Evolutionary conservation across 2,113 vertebrate genomes (phyloP).

Genomic region (Laterallus jamaicensis): DNA sequence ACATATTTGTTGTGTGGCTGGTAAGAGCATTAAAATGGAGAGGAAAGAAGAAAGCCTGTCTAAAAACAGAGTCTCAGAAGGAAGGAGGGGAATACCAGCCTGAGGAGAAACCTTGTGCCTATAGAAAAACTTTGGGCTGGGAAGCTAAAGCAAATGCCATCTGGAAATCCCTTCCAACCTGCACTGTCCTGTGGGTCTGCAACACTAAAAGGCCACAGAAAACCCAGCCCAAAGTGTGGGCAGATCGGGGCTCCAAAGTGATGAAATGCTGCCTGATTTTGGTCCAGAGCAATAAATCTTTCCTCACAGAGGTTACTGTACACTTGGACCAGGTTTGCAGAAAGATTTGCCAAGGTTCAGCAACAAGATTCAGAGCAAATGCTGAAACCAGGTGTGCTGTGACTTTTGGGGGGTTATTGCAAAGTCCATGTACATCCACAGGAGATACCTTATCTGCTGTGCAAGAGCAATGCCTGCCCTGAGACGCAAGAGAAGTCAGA

Average conservation of each 20-base stretch:
- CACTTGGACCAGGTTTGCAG: background rate
- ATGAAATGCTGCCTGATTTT: background rate
- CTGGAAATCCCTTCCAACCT: background rate
- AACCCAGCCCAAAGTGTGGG: background rate
- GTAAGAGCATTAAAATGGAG: background rate
- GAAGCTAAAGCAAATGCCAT: background rate
- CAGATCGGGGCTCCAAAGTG: background rate
- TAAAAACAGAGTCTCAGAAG: background rate
- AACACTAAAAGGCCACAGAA: background rate
- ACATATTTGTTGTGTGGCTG: background rate
- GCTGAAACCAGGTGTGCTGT: background rate
- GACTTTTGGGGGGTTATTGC: background rate
- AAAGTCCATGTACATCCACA: background rate
- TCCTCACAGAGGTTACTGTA: background rate
- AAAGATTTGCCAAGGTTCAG: background rate
- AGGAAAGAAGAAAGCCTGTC: background rate
- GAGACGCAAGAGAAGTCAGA: background rate
- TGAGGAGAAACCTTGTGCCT: background rate
- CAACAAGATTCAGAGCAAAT: background rate
- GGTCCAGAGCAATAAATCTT: conserved; percentile 1
- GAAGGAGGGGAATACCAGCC: background rate
- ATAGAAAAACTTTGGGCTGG: background rate
- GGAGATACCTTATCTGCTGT: background rate
- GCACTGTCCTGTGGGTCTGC: background rate
- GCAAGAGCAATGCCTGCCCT: background rate